Evolutionary conservation across 2,797 vertebrate species (phyloP).

Genomic region (Malacoraja senta): DNA sequence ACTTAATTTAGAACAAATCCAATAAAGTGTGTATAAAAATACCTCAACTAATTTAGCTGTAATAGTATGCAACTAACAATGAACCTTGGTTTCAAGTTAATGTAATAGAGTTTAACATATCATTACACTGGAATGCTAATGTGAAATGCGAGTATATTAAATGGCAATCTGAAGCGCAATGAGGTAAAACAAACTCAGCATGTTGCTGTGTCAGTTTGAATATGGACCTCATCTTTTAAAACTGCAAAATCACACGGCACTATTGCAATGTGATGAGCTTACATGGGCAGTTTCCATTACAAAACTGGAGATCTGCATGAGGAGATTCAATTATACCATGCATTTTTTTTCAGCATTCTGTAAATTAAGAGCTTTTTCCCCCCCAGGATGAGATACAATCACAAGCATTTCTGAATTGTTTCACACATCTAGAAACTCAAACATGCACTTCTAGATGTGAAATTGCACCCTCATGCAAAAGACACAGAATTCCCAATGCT

Average conservation of each 20-base stretch:
- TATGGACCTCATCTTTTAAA: neutral
- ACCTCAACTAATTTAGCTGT: neutral
- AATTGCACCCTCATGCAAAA: too few species aligned
- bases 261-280: neutral
- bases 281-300: neutral
- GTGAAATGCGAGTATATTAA: neutral
- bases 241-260: neutral
- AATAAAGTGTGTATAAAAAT: neutral
- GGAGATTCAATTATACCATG: too few species aligned
- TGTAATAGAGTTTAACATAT: neutral
- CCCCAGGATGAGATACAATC: too few species aligned
- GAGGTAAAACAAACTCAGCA: neutral
- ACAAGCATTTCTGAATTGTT: too few species aligned
- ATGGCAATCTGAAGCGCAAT: neutral
- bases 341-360: too few species aligned
- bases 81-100: neutral
- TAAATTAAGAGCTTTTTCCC: too few species aligned
- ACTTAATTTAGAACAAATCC: conserved; percentile 13
- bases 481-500: too few species aligned
- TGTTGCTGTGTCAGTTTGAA: neutral
- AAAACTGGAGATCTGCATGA: neutral
- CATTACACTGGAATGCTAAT: conserved; percentile 6
- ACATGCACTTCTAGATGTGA: too few species aligned
- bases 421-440: too few species aligned
- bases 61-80: neutral